Base-by-base conservation (phyloP, 2,113 vertebrate genomes). In the Ramphastos sulfuratus region DNA sequence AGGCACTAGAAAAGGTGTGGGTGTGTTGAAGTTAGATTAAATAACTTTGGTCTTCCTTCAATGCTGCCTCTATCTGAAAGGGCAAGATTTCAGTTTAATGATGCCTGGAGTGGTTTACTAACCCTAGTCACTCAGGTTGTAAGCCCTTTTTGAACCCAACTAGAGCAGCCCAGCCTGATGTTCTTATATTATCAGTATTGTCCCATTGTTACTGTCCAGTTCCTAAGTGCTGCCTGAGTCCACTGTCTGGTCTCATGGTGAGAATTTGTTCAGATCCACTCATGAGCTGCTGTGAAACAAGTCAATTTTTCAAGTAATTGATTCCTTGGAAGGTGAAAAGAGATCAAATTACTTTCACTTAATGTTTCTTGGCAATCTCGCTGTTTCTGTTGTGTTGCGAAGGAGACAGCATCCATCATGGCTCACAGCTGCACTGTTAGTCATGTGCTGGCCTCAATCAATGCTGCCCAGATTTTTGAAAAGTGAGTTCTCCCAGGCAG, bases 361-460 rank as follows among this genome's bases (percentile, higher is more conserved):
- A 56, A 31, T 54, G 23, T 91, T 88, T 93, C 72, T 87, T 95
- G 92, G 92, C 94, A 63, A 8, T 90, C 37, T 60, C 39, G 28
- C 44, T 93, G 85, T 95, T 95, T 81, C 92, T 95, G 72, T 94
- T 95, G 82, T 74, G 85, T 96, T 94, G 75, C 0, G 25, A 93
- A 76, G 93, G 90, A 74, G 87, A 96, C 37, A 20, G 61, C 82
- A 93, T 90, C 85, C 72, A 63, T 74, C 60, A 5, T 31, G 82
- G 85, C 92, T 95, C 59, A 19, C 35, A 81, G 90, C 85, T 2
- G 2, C 8, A 1, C 42, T 83, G 20, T 95, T 90, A 96, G 67
- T 95, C 93, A 93, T 77, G 14, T 25, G 54, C 81, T 94, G 86
- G 73, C 80, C 59, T 35, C 69, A 79, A 85, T 77, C 67, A 66